Evolutionary conservation across 2,888 invertebrate genomes (phyloP).

Genomic region (Hirudinaria manillensis): DNA sequence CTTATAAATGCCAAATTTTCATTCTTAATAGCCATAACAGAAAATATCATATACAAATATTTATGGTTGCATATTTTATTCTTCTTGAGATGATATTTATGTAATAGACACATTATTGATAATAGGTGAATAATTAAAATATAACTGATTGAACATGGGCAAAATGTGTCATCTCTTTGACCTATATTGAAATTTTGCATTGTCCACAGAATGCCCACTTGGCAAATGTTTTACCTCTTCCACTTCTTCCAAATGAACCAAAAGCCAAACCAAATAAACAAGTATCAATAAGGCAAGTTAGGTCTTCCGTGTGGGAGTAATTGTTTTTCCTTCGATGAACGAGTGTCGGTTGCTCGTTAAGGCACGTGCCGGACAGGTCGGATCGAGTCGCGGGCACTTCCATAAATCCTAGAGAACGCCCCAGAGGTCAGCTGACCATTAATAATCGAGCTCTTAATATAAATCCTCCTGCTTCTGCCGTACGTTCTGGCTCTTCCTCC

Average conservation of each 20-base stretch:
- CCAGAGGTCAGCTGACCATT: conserved; percentile 7
- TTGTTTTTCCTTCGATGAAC: background rate
- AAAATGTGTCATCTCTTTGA: no score
- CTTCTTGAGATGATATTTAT: background rate
- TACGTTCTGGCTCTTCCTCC: no score
- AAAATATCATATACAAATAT: background rate
- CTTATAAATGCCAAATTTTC: background rate
- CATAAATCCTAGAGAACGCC: conserved; percentile 26
- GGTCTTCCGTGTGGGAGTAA: background rate
- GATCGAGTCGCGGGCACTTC: conserved; percentile 18
- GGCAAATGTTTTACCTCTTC: background rate
- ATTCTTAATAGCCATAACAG: no score
- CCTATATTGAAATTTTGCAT: background rate
- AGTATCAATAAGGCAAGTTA: background rate
- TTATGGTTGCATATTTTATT: background rate
- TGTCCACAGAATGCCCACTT: background rate
- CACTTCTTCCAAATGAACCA: background rate
- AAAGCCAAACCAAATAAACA: background rate
- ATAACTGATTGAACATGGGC: background rate
- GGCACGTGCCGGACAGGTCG: background rate
- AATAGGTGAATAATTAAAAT: background rate
- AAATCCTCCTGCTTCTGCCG: background rate
- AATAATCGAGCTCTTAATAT: background rate
- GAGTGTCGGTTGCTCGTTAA: background rate
- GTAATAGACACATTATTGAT: background rate